Evolutionary conservation across 2,113 vertebrate species (phyloP).

Genomic region (Lepus americanus): DNA sequence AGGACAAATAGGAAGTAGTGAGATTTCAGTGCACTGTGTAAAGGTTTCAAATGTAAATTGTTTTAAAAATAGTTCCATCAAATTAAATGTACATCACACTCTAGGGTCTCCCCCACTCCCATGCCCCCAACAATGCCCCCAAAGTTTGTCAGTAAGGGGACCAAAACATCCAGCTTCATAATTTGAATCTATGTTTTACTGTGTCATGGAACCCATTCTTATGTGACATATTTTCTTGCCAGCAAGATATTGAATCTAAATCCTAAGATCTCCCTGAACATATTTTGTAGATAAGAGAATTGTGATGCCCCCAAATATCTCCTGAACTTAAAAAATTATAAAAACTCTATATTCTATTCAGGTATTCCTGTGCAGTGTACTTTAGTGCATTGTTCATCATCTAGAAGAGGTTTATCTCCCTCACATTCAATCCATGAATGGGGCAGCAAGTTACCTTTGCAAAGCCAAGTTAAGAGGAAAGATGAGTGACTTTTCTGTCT

Average conservation of each 20-base stretch:
- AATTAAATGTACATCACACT: constrained; percentile 21
- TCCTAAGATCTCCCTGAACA: constrained; percentile 32
- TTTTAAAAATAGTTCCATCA: constrained; percentile 19
- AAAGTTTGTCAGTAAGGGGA: constrained; percentile 56
- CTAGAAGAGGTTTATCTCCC: not conserved
- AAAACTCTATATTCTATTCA: constrained; percentile 33
- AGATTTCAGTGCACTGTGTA: not conserved
- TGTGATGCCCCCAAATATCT: not conserved
- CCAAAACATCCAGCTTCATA: constrained; percentile 34
- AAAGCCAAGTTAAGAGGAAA: constrained; percentile 36
- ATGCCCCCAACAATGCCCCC: not conserved
- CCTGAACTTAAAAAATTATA: constrained; percentile 51
- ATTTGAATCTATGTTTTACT: constrained; percentile 38
- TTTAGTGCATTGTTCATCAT: not conserved
- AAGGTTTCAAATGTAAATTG: constrained; percentile 55
- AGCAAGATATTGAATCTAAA: constrained; percentile 67
- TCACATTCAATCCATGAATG: not conserved
- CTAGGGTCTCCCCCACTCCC: not conserved
- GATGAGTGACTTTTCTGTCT: constrained; percentile 51
- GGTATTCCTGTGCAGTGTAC: not conserved
- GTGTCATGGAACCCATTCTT: not conserved
- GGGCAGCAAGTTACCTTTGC: constrained; percentile 2
- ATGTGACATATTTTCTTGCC: constrained; percentile 54
- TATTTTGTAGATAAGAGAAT: constrained; percentile 49
- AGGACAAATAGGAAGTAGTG: not conserved